Evolutionary conservation across 2,888 invertebrate genomes (phyloP).

Genomic region (Synergus laeviventris): DNA sequence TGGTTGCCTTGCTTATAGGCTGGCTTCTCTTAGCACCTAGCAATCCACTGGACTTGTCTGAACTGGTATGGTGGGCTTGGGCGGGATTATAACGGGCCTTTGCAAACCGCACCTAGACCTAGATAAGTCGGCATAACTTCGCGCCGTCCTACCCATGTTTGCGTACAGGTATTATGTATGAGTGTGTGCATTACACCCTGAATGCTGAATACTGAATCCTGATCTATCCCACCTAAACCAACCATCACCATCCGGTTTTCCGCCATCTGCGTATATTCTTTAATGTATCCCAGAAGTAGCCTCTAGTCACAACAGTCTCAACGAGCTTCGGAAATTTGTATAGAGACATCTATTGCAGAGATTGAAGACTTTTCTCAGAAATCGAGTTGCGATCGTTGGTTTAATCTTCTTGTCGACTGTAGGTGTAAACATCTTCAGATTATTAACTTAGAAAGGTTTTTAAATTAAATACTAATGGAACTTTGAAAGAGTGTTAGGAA

Average conservation of each 20-base stretch:
- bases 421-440: background rate
- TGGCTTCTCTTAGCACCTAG: background rate
- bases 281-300: background rate
- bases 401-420: background rate
- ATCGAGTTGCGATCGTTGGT: background rate
- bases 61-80: constrained; percentile 45
- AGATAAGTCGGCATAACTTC: constrained; percentile 61
- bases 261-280: background rate
- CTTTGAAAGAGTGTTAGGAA: no score
- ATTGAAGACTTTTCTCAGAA: background rate
- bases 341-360: background rate
- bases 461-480: background rate
- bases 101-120: constrained; percentile 69
- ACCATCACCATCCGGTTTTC: background rate
- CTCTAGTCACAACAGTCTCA: background rate
- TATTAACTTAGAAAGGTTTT: background rate
- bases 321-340: background rate
- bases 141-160: constrained; percentile 41
- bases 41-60: constrained; percentile 13
- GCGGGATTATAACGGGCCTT: constrained; percentile 68
- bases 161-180: background rate
- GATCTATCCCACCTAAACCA: background rate
- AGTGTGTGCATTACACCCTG: background rate
- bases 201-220: background rate
- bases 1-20: constrained; percentile 35